phyloP scores from a whole-genome alignment of 2,113 vertebrate species.

The Perognathus longimembris region DNA sequence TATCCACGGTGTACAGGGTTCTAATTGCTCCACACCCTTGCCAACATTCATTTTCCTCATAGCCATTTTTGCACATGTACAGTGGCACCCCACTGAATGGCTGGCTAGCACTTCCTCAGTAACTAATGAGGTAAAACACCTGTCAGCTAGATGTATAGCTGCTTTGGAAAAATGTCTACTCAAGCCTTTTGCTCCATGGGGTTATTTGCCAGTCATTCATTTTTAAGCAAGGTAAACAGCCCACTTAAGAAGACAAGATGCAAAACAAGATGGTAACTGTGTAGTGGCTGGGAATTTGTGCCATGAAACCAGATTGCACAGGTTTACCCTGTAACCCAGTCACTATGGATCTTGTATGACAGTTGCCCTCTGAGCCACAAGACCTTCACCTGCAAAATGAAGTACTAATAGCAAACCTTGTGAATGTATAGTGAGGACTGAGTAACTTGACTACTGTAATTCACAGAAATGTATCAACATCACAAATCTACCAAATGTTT shows the following conservation, averaged over 20 bases:
- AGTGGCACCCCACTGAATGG: background rate
- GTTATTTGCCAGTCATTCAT: background rate
- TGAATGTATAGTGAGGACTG: background rate
- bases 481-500: background rate
- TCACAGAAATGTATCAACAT: background rate
- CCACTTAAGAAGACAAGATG: background rate
- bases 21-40: background rate
- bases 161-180: background rate
- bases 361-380: background rate
- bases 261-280: background rate
- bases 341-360: background rate
- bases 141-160: background rate
- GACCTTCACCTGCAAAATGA: background rate
- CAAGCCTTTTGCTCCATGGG: background rate
- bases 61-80: background rate
- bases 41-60: background rate
- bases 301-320: background rate
- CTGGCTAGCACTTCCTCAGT: background rate
- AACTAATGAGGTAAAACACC: background rate
- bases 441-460: background rate
- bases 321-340: background rate
- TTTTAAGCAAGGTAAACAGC: background rate
- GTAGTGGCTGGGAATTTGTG: rapidly evolving
- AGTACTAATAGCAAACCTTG: background rate
- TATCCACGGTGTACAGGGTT: background rate